Base-by-base conservation (phyloP, 2,888 invertebrate species). In the Anthrax anthrax region DNA sequence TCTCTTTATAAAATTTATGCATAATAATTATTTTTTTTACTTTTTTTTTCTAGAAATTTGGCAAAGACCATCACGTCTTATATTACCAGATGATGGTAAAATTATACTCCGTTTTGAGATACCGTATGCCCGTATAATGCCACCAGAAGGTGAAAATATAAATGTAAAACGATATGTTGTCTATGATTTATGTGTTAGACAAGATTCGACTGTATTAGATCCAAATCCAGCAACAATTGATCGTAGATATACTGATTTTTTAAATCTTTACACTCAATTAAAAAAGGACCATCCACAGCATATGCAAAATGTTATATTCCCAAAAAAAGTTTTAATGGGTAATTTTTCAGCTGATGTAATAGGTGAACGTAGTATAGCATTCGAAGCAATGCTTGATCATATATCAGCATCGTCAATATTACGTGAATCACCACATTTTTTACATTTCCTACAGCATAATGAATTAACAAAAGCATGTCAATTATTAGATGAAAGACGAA, bases 341-440 rank as follows among this genome's bases (percentile, higher is more conserved):
- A 84, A 84, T 60, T 84, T 84, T 58, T 79, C 80, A 43, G 73
- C 77, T 14, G 76, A 73, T 53, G 62, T 82, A 42, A 82, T 84
- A 57, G 73, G 75, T 4, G 70, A 72, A 37, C 70, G 84, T 54
- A 78, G 80, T 61, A 64, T 70, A 1, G 76, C 77, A 17, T 84
- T 84, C 67, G 78, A 81, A 60, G 64, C 67, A 43, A 65, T 84
- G 32, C 58, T 84, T 29, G 70, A 71, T 44, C 65, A 77, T 54
- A 66, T 82, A 51, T 70, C 73, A 1, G 67, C 61, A 52, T 73
- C 77, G 45, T 70, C 73, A 36, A 69, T 71, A 38, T 62, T 84
- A 13, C 69, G 78, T 53, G 75, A 77, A 39, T 72, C 79, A 13
- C 62, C 69, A 3, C 66, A 73, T 19, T 72, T 80, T 50, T 63